Evolutionary conservation across 2,888 invertebrate species (phyloP).

Genomic region (Creontiades dilutus): DNA sequence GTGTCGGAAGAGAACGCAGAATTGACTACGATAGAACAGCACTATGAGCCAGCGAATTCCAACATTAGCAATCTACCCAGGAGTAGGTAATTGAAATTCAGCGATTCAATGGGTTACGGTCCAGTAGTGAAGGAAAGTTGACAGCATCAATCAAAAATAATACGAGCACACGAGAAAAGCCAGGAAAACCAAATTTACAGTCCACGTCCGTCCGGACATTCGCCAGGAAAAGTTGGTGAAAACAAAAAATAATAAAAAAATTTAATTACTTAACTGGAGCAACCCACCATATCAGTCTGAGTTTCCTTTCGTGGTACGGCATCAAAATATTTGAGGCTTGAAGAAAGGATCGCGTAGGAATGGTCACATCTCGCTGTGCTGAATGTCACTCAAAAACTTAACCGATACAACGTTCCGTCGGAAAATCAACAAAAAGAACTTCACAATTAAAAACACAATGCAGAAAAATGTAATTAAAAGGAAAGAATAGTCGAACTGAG

Average conservation of each 20-base stretch:
- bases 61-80: slow-evolving; percentile 28
- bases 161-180: background rate
- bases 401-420: background rate
- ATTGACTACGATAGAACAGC: background rate
- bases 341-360: background rate
- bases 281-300: slow-evolving; percentile 70
- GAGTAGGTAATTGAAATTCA: slow-evolving; percentile 13
- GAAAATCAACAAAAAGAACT: slow-evolving; percentile 39
- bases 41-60: background rate
- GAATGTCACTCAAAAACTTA: slow-evolving; percentile 21
- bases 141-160: background rate
- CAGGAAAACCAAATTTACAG: background rate
- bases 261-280: slow-evolving; percentile 43
- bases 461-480: slow-evolving; percentile 60
- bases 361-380: slow-evolving; percentile 6
- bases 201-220: background rate
- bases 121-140: slow-evolving; percentile 34
- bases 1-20: background rate
- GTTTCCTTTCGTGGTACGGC: slow-evolving; percentile 67
- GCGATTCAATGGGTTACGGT: slow-evolving; percentile 34
- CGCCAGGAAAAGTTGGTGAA: background rate
- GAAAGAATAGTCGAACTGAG: slow-evolving; percentile 59
- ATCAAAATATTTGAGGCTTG: slow-evolving; percentile 61
- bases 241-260: slow-evolving; percentile 23
- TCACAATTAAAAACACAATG: slow-evolving; percentile 38